These are phyloP conservation scores for Takifugu flavidus DNA, from an alignment of 2,113 vertebrate species.

Conservation along the genomic window DNA sequence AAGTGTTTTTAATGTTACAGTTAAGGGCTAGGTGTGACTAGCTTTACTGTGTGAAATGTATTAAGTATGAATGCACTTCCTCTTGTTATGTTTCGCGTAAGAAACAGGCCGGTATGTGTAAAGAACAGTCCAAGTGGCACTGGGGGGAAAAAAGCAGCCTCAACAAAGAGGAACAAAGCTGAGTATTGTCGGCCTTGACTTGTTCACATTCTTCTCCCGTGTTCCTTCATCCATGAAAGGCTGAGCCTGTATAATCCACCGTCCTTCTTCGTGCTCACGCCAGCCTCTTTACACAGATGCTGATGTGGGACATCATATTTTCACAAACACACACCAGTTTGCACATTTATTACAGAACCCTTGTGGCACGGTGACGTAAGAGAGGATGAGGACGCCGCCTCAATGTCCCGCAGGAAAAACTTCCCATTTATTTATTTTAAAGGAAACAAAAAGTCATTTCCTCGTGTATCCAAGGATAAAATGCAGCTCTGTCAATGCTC, in stretches of 20 bases:
- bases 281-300: conserved; percentile 1
- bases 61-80: no score
- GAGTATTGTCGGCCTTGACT: conserved; percentile 40
- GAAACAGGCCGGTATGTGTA: neutral
- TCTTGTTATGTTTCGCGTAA: neutral
- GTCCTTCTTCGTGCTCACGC: neutral
- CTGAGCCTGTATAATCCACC: neutral
- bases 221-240: conserved; percentile 16
- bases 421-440: conserved; percentile 5
- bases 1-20: no score
- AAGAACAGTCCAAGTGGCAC: conserved; percentile 13
- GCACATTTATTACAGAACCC: neutral
- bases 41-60: no score
- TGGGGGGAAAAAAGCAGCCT: conserved; percentile 9
- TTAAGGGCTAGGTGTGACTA: no score
- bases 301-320: neutral
- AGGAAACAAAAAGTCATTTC: conserved; percentile 4
- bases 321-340: neutral
- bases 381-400: no score
- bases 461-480: no score
- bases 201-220: conserved; percentile 22
- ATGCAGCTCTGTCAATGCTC: conserved; percentile 11
- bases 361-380: no score
- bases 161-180: conserved; percentile 30
- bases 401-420: no score